These are phyloP conservation scores for Rhincodon typus DNA, from an alignment of 2,797 vertebrate genomes.

Conservation along the genomic window DNA sequence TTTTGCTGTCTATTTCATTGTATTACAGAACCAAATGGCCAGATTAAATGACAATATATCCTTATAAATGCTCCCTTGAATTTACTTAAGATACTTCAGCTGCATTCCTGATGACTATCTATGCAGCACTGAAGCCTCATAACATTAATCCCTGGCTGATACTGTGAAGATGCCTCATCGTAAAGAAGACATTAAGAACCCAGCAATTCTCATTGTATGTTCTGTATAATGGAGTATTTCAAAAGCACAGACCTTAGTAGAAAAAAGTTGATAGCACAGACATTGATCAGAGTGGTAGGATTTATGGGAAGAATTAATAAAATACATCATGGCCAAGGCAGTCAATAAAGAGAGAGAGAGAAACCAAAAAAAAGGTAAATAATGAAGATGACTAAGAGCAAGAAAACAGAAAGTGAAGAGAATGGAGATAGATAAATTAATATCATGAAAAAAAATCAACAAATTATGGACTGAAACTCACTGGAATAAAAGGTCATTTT, in stretches of 20 bases:
- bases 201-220: background rate
- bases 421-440: too few species aligned
- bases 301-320: too few species aligned
- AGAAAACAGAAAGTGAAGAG: too few species aligned
- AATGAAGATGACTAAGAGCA: too few species aligned
- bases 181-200: background rate
- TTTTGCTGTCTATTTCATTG: background rate
- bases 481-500: too few species aligned
- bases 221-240: background rate
- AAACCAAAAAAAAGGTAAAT: background rate
- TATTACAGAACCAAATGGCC: background rate
- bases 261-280: background rate
- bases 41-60: background rate
- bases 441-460: too few species aligned
- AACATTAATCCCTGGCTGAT: background rate
- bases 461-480: too few species aligned
- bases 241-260: background rate
- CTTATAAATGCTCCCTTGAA: background rate
- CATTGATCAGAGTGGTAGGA: background rate
- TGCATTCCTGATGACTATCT: background rate
- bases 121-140: background rate
- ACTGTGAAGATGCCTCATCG: background rate
- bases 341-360: background rate
- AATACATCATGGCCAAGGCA: background rate
- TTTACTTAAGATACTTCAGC: background rate